Evolutionary conservation across 2,888 invertebrate species (phyloP), one percentile per base, ranked within the genome.

Genomic region (Slavum lentiscoides): DNA sequence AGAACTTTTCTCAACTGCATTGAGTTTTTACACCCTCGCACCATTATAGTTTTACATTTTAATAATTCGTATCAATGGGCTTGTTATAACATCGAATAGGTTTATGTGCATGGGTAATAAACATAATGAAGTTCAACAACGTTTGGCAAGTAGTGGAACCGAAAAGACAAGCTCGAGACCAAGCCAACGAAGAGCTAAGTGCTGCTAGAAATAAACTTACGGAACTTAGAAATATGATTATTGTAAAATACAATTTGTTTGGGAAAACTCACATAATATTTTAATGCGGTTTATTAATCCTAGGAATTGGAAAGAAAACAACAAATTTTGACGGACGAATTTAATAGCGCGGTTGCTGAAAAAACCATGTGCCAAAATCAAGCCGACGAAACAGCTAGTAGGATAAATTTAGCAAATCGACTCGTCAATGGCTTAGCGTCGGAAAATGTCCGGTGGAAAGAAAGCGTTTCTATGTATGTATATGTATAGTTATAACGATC

Each of bases 131-230:
- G 84, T 97, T 95, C 88, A 93, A 95, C 87, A 93, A 94, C 77
- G 94, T 97, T 49, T 96, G 92, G 87, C 93, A 94, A 83, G 92
- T 95, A 58, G 97, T 97, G 0, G 96, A 96, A 86, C 97, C 97
- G 30, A 95, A 97, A 85, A 89, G 96, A 85, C 89, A 91, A 82
- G 97, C 97, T 3, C 89, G 97, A 43, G 91, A 91, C 30, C 92
- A 92, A 82, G 96, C 97, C 19, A 96, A 96, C 85, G 90, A 91
- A 3, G 95, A 96, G 85, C 87, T 97, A 67, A 90, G 91, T 82
- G 92, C 92, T 70, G 97, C 97, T 0, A 89, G 94, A 85, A 91
- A 92, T 82, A 94, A 93, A 85, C 88, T 97, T 76, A 88, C 89
- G n/a, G 90, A 90, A 83, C 90, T 97, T 70, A 95, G 94, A 84